Base-by-base conservation (phyloP, 2,888 invertebrate species). In the Melipona bicolor region DNA sequence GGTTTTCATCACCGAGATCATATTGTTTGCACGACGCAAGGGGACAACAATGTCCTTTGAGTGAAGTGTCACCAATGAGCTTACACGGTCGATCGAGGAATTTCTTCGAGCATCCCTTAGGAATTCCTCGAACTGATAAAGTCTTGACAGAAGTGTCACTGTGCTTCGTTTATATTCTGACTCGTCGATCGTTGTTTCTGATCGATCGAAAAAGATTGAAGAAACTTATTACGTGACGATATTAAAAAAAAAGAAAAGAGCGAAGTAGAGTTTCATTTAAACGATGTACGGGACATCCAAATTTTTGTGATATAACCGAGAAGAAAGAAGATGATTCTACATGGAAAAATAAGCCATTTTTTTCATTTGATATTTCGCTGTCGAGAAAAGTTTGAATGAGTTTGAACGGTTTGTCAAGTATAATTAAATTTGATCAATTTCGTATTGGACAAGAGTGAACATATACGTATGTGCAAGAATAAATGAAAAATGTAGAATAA, bases 1-100 rank as follows among this genome's bases (percentile, higher is more conserved):
- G 68, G 56, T 84, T 71, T 75, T 67, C 56, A 68, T n/a, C 75
- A 50, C 52, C 61, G 68, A 70, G 72, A 76, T n/a, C 36, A 36
- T 61, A 78, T 85, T 79, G 72, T 73, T 88, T 85, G 84, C 89
- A 83, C 89, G 89, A 84, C 75, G 85, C 69, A 69, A 83, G 81
- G 80, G 36, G 70, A 79, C 73, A 74, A 65, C 70, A 69, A 69
- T 68, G 75, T 77, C 67, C 70, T 54, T 9, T 76, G 73, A 74
- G 32, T 13, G 59, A 84, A 78, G 54, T 80, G 79, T 84, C 74
- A 61, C 77, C 79, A 56, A 77, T 71, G 59, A 77, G 77, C 74
- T 82, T 73, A 80, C 81, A 87, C 83, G 76, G 69, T 72, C 19
- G 50, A 50, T 78, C 64, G 77, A 80, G 79, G 32, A 77, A 77